Evolutionary conservation across 2,888 invertebrate species (phyloP).

Genomic region (Therioaphis trifolii): DNA sequence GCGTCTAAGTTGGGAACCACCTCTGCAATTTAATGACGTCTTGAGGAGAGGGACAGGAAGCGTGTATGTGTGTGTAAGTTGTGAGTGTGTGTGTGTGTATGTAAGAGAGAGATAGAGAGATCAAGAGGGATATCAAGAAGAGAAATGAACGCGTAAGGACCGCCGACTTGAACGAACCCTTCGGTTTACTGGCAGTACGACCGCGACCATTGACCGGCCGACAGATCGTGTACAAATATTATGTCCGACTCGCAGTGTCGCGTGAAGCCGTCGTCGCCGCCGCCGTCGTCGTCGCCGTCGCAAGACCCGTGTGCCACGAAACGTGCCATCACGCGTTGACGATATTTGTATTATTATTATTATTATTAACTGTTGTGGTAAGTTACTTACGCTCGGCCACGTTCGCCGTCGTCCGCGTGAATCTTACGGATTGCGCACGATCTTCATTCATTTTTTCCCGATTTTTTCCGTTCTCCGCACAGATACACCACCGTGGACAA

Average conservation of each 20-base stretch:
- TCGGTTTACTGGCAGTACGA: slow-evolving; percentile 27
- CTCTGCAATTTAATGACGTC: slow-evolving; percentile 48
- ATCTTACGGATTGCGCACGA: background rate
- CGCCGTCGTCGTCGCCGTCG: no score
- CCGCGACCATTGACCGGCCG: slow-evolving; percentile 18
- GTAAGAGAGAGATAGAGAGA: background rate
- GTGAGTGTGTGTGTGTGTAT: no score
- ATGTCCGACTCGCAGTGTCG: slow-evolving; percentile 15
- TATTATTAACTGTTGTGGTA: background rate
- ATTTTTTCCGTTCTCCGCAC: background rate
- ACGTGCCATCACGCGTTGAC: background rate
- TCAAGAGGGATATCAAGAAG: background rate
- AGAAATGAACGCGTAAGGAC: slow-evolving; percentile 13
- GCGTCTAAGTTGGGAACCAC: slow-evolving; percentile 55
- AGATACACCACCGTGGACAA: background rate
- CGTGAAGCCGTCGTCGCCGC: background rate
- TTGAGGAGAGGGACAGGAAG: background rate
- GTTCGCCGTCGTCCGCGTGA: background rate
- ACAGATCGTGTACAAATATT: background rate
- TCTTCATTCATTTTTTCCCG: background rate
- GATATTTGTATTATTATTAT: background rate
- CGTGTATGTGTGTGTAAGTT: no score
- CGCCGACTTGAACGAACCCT: slow-evolving; percentile 37
- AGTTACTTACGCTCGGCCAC: background rate
- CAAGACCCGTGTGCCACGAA: background rate